These are phyloP conservation scores for Lanius ludovicianus DNA, from an alignment of 2,113 vertebrate species.

Conservation along the genomic window DNA sequence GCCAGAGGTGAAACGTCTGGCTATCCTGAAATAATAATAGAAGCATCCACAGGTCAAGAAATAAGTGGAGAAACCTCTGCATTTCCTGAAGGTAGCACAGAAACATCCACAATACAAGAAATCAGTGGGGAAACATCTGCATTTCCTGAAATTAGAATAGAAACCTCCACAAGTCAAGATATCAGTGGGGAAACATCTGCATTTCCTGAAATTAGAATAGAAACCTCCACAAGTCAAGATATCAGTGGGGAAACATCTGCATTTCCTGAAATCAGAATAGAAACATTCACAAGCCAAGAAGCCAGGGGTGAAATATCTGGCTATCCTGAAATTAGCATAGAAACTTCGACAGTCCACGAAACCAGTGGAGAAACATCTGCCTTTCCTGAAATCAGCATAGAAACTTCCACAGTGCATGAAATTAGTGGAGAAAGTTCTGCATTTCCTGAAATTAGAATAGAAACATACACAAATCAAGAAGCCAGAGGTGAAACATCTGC, in stretches of 20 bases:
- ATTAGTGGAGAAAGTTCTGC: constrained; percentile 59
- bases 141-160: constrained; percentile 61
- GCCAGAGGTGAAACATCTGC: constrained; percentile 16
- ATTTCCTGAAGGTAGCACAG: neutral
- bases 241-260: constrained; percentile 53
- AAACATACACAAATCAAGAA: constrained; percentile 28
- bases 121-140: constrained; percentile 43
- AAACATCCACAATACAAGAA: constrained; percentile 14
- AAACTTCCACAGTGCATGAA: constrained; percentile 32
- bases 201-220: constrained; percentile 19
- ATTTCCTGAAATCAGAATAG: constrained; percentile 61
- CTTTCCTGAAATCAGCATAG: constrained; percentile 64
- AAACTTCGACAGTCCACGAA: constrained; percentile 38
- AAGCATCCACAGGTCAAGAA: constrained; percentile 6
- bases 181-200: constrained; percentile 46
- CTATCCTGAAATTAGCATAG: constrained; percentile 67
- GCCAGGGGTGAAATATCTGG: constrained; percentile 57
- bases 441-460: constrained; percentile 46
- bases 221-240: constrained; percentile 60
- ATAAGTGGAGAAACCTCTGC: constrained; percentile 50
- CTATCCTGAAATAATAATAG: neutral
- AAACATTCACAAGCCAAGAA: constrained; percentile 26
- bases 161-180: constrained; percentile 30
- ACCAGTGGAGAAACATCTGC: constrained; percentile 51
- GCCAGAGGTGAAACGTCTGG: neutral